A percentile compares a stretch with the other conserved stretches of the same genome.
These are phyloP conservation scores for Trichomycterus rosablanca DNA, from an alignment of 2,113 vertebrate species.

Conservation along the genomic window DNA sequence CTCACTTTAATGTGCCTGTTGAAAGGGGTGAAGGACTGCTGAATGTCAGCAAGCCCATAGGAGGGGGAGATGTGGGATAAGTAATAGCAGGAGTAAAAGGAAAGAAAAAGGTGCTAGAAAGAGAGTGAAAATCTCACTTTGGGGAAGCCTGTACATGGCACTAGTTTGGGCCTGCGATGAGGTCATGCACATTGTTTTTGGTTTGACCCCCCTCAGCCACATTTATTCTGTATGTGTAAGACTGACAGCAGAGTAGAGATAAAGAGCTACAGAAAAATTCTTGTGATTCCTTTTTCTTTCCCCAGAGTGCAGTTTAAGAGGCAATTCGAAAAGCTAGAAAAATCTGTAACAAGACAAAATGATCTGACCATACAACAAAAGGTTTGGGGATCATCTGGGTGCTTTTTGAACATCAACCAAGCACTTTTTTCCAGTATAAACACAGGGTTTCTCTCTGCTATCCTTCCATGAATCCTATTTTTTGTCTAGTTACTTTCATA, in stretches of 20 bases:
- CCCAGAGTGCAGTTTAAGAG: not conserved
- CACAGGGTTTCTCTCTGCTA: too few relatives aligned
- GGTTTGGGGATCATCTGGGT: too few relatives aligned
- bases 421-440: too few relatives aligned
- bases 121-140: slow-evolving; percentile 28
- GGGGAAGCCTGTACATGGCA: slow-evolving; percentile 25
- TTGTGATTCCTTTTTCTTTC: not conserved
- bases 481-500: too few relatives aligned
- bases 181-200: slow-evolving; percentile 37
- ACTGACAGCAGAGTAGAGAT: slow-evolving; percentile 4
- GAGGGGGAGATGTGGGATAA: slow-evolving; percentile 11
- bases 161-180: slow-evolving; percentile 17
- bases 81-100: not conserved
- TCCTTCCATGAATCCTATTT: too few relatives aligned
- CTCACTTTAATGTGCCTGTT: slow-evolving; percentile 37
- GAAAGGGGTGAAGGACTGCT: slow-evolving; percentile 30
- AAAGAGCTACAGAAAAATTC: too few relatives aligned
- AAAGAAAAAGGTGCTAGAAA: slow-evolving; percentile 17
- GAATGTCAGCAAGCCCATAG: slow-evolving; percentile 34
- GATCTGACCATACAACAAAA: too few relatives aligned
- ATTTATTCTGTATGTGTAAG: slow-evolving; percentile 31
- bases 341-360: too few relatives aligned
- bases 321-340: too few relatives aligned
- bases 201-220: slow-evolving; percentile 13
- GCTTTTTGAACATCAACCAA: too few relatives aligned